Base-by-base conservation (phyloP, 2,888 invertebrate species). In the Saturnia pavonia region DNA sequence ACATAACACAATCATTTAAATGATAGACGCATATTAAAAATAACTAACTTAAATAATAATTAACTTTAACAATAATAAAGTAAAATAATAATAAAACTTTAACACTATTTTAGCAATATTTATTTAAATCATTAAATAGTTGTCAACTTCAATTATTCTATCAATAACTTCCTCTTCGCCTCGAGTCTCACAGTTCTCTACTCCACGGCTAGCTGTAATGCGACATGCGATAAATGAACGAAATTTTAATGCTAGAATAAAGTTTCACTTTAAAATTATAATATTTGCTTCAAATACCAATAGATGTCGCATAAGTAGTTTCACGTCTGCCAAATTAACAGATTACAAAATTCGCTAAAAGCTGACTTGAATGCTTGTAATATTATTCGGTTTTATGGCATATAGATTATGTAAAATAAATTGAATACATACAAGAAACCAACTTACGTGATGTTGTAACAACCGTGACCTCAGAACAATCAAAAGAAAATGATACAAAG, bases 361-460 rank as follows among this genome's bases (percentile, higher is more conserved):
- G 11, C 1, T 14, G 57, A 60, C 14, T 65, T 40, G 19, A 65
- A 65, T 40, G n/a, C 19, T 34, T 57, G 8, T 57, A 57, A 25
- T 57, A 14, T 14, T 27, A 25, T 27, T 25, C 9, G 65, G 9
- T 8, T n/a, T n/a, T 65, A 25, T 60, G 25, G 57, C 27, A 40
- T n/a, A n/a, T 19, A 65, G 40, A 40, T 65, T 65, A 40, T 65
- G 65, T n/a, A 65, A 65, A 65, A 40, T 63, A n/a, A 40, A 65
- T 65, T 63, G 34, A 40, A 63, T 34, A 63, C 19, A 63, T 34
- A 19, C 0, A 65, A n/a, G 40, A 40, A 12, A n/a, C 19, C 34
- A 27, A 19, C 57, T 27, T 60, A 27, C 8, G 8, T 40, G 65
- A 65, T 65, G 34, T 27, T 19, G 65, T 65, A 65, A 65, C 22